Base-by-base conservation (phyloP, 1,140 invertebrate genomes). In the Diabrotica virgifera region DNA sequence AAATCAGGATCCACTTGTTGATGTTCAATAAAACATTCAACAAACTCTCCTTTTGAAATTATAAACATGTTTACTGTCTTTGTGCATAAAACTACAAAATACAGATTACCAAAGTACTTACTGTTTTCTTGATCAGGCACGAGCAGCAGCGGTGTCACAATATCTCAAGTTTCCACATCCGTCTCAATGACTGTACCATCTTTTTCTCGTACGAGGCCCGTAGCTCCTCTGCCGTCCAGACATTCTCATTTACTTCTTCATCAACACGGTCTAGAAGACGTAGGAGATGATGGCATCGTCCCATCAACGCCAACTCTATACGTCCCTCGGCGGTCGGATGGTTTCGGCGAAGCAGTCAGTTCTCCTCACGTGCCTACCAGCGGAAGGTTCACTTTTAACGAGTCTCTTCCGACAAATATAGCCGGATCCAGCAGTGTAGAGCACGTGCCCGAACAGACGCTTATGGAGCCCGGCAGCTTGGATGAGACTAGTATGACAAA, bases 331-430 rank as follows among this genome's bases (percentile, higher is more conserved):
- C 84, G 93, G 71, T 89, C 85, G 57, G 94, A 96, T 79, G 93
- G 92, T 40, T 96, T 95, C 79, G 92, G 93, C 24, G 94, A 97
- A 78, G 92, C 93, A 61, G 91, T 95, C 8, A 95, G 93, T 78
- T 96, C 94, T 0, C 93, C 94, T 13, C 90, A 89, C 75, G 87
- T 89, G 51, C 85, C 87, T 11, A 76, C 76, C 14, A 80, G 80
- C 53, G 84, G 85, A 37, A 83, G 88, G 62, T 94, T 94, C 77
- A 89, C 89, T 46, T 93, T 94, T 80, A 85, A 83, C 53, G 86
- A 88, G 72, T 80, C 84, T 9, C 46, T 61, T 5, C 8, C 37
- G 2, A 38, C 24, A 5, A 11, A 8, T 51, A 70, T 64, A 46
- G 35, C 67, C 11, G 70, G 69, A 56, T 69, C 71, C 38, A 72